These are phyloP conservation scores for Opisthocomus hoazin DNA, from an alignment of 2,113 vertebrate species.

Conservation along the genomic window DNA sequence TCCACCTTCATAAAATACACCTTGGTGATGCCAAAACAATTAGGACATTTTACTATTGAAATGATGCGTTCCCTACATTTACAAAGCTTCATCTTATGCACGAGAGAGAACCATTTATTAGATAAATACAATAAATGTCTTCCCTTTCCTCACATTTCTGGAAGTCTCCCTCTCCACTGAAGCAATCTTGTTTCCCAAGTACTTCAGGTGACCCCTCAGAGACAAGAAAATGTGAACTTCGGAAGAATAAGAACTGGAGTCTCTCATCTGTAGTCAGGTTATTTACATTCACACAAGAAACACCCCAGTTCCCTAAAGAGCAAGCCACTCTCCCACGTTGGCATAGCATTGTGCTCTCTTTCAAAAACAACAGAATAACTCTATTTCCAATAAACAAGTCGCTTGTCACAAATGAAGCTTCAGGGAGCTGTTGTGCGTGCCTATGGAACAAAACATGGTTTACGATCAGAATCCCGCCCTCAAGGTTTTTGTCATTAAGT, in stretches of 20 bases:
- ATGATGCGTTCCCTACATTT: not conserved
- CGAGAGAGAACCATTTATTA: not conserved
- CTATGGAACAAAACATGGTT: not conserved
- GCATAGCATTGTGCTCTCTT: not conserved
- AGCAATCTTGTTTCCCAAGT: not conserved
- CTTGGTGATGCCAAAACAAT: constrained; percentile 18
- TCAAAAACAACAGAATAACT: not conserved
- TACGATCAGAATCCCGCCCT: not conserved
- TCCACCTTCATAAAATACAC: constrained; percentile 30
- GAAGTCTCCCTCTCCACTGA: not conserved
- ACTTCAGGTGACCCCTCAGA: not conserved
- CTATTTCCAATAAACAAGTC: not conserved
- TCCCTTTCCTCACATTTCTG: not conserved
- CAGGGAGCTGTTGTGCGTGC: not conserved
- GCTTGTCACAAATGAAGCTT: not conserved
- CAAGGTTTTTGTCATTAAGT: not conserved
- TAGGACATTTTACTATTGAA: constrained; percentile 2
- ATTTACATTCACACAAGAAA: not conserved
- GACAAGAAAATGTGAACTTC: not conserved
- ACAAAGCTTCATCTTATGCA: not conserved
- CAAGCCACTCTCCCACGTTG: not conserved
- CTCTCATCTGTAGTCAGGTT: not conserved
- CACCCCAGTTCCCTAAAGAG: not conserved
- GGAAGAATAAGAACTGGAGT: not conserved
- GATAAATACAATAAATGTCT: not conserved